Evolutionary conservation across 2,888 invertebrate genomes (phyloP).

Genomic region (Rhynchonema sp.): DNA sequence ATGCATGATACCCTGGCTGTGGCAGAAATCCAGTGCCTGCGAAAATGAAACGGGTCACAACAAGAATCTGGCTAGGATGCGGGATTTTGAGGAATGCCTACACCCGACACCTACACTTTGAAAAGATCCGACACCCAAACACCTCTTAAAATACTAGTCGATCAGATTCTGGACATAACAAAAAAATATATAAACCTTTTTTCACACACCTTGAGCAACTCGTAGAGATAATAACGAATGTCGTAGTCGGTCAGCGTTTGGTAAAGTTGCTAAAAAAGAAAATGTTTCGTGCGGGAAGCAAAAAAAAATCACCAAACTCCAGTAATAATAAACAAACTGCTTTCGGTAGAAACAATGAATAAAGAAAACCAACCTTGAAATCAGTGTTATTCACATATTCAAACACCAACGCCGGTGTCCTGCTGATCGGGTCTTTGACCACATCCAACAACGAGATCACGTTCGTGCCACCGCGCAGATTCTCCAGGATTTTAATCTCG

Average conservation of each 20-base stretch:
- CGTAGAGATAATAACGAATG: slow-evolving; percentile 96
- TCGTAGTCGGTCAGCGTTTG: slow-evolving; percentile 98
- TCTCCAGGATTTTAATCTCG: slow-evolving; percentile 99
- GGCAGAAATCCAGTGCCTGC: slow-evolving; percentile 87
- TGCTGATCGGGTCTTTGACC: slow-evolving; percentile 93
- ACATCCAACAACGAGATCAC: slow-evolving; percentile 94
- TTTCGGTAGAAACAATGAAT: neutral
- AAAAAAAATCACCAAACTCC: too few species aligned
- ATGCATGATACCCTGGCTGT: slow-evolving; percentile 99
- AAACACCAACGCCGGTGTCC: slow-evolving; percentile 95
- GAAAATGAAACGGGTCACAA: slow-evolving; percentile 7
- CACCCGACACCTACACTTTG: too few species aligned
- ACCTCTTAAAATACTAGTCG: too few species aligned
- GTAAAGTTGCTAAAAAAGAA: slow-evolving; percentile 56
- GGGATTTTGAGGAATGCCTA: too few species aligned
- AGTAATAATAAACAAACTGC: neutral
- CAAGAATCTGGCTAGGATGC: too few species aligned
- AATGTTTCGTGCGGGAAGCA: too few species aligned
- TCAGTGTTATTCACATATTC: slow-evolving; percentile 99
- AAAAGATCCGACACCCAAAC: too few species aligned
- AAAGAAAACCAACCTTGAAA: slow-evolving; percentile 47
- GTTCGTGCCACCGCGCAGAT: slow-evolving; percentile 95
- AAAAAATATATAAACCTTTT: too few species aligned
- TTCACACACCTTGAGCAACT: slow-evolving; percentile 66
- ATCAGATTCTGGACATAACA: too few species aligned